Conservation (phyloP, 2,113 vertebrate genomes). For the Mormoops blainvillei region DNA sequence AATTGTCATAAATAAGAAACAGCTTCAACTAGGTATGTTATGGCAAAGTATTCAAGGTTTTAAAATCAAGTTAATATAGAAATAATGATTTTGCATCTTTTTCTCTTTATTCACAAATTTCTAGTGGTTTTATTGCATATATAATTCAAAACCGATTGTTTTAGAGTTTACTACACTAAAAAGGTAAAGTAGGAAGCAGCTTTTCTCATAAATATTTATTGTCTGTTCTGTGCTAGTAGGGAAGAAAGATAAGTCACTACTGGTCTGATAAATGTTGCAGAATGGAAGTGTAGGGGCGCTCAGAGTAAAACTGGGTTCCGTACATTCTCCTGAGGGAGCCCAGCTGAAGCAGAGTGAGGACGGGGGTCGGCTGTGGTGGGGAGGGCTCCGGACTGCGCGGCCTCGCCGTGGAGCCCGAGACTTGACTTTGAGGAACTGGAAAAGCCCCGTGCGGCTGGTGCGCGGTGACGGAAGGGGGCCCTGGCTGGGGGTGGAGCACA, state of each 20-base stretch:
- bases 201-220: neutral
- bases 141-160: neutral
- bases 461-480: fast-evolving
- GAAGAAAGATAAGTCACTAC: neutral
- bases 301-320: neutral
- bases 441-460: fast-evolving
- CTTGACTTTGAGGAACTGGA: too few species aligned
- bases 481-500: neutral
- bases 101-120: neutral
- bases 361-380: too few species aligned
- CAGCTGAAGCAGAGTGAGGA: too few species aligned
- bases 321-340: neutral
- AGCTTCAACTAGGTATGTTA: slow-evolving; percentile 83
- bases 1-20: slow-evolving; percentile 86
- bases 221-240: neutral
- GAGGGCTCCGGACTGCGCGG: neutral
- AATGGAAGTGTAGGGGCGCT: neutral
- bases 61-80: neutral
- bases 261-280: neutral
- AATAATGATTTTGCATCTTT: neutral
- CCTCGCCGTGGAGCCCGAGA: fast-evolving
- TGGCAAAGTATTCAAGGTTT: neutral
- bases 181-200: neutral
- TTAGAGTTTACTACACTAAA: neutral
- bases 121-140: neutral